phyloP scores from a whole-genome alignment of 2,888 invertebrate species.

The Nemotelus pantherinus region DNA sequence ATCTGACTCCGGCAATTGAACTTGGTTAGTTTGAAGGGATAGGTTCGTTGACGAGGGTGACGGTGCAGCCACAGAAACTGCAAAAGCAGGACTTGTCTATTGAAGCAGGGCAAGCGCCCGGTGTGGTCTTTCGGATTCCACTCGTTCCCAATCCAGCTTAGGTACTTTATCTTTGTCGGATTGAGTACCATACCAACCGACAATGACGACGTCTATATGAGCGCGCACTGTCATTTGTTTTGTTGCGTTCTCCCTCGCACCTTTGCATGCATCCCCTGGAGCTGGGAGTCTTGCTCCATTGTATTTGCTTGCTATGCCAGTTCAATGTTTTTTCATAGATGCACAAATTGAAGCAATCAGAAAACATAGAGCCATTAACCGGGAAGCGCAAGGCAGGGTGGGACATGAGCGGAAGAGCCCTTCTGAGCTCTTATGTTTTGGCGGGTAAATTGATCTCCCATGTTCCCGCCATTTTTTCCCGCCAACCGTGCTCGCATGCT shows the following conservation, averaged over 20 bases:
- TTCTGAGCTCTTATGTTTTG: conserved; percentile 24
- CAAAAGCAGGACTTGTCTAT: neutral
- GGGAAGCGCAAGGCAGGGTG: neutral
- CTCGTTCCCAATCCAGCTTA: conserved; percentile 26
- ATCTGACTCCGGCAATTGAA: neutral
- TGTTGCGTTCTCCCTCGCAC: conserved; percentile 32
- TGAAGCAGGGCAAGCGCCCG: conserved; percentile 41
- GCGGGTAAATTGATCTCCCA: conserved; percentile 35
- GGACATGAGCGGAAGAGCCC: conserved; percentile 6
- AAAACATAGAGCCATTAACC: conserved; percentile 28
- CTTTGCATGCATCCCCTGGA: neutral
- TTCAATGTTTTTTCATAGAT: conserved; percentile 37
- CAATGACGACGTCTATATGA: conserved; percentile 45
- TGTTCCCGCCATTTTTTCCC: conserved; percentile 39
- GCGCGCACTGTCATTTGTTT: conserved; percentile 42
- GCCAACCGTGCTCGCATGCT: conserved; percentile 31
- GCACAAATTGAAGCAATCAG: conserved; percentile 24
- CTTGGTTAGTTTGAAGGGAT: conserved; percentile 14
- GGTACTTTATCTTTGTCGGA: conserved; percentile 33
- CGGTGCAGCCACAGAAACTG: neutral
- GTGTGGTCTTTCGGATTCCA: conserved; percentile 36
- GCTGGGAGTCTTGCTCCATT: conserved; percentile 22
- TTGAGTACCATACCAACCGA: conserved; percentile 4
- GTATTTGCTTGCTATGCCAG: conserved; percentile 14
- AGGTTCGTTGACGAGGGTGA: neutral